phyloP scores from a whole-genome alignment of 2,888 invertebrate genomes.

The Nineta flava region DNA sequence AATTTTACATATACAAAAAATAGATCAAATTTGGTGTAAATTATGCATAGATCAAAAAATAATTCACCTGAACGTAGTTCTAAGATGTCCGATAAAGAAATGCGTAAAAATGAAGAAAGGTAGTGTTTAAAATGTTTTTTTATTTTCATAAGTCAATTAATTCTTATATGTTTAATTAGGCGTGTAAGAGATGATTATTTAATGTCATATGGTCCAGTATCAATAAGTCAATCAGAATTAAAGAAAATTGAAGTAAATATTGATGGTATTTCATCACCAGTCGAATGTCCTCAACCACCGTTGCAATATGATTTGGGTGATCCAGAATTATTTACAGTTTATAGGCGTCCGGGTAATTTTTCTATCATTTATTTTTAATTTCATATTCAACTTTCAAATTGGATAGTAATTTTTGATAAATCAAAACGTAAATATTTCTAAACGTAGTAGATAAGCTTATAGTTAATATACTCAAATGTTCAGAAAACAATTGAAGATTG shows the following conservation, averaged over 20 bases:
- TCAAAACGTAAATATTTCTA: not conserved
- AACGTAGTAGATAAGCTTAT: too few species aligned
- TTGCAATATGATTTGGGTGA: slow-evolving; percentile 3
- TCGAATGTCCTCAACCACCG: not conserved
- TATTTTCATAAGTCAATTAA: not conserved
- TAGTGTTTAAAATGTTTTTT: not conserved
- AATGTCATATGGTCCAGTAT: not conserved
- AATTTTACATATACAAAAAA: too few species aligned
- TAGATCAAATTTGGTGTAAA: not conserved
- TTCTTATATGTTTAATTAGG: not conserved
- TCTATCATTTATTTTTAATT: too few species aligned
- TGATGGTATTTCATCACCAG: slow-evolving; percentile 1
- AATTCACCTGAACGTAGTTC: not conserved
- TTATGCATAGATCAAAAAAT: not conserved
- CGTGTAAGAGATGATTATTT: not conserved
- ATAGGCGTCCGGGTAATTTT: slow-evolving; percentile 1
- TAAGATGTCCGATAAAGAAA: not conserved
- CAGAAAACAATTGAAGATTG: too few species aligned
- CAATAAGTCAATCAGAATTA: not conserved
- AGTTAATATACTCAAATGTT: too few species aligned
- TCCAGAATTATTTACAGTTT: not conserved
- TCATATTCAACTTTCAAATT: too few species aligned
- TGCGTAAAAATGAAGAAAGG: not conserved
- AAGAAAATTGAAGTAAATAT: slow-evolving; percentile 3
- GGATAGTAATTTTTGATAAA: not conserved